A percentile compares a stretch with the other conserved stretches of the same genome.
Conservation (phyloP, 2,888 invertebrate genomes). For the Lottia scabra region DNA sequence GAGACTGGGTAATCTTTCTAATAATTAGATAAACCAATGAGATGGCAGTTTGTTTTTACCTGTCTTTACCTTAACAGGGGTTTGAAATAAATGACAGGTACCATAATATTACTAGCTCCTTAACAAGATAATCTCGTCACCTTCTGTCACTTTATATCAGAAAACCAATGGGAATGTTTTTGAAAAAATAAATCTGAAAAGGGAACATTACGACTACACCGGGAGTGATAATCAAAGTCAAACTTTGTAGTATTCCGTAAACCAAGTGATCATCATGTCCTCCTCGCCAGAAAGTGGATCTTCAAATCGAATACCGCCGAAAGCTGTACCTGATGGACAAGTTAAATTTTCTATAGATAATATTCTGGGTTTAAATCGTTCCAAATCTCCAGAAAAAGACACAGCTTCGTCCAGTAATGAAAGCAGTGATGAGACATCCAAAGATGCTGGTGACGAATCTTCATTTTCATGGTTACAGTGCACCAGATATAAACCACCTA, state of each 20-base stretch:
- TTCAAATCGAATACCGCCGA: not conserved
- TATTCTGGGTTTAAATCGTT: slow-evolving; percentile 33
- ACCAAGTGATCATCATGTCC: not conserved
- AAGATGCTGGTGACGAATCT: slow-evolving; percentile 21
- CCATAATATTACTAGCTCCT: too few species aligned
- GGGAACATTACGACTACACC: too few species aligned
- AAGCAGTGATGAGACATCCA: not conserved
- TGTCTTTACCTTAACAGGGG: not conserved
- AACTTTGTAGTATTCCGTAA: too few species aligned
- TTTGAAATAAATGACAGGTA: too few species aligned
- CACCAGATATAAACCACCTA: slow-evolving; percentile 66
- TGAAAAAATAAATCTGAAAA: too few species aligned
- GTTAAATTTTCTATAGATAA: slow-evolving; percentile 51
- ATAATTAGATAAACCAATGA: not conserved
- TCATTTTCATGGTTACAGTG: slow-evolving; percentile 64
- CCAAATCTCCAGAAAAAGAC: not conserved
- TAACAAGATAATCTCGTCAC: too few species aligned
- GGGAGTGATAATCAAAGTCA: too few species aligned
- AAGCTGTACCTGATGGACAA: not conserved
- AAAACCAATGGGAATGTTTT: too few species aligned
- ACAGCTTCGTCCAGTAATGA: not conserved
- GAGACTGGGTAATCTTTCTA: not conserved
- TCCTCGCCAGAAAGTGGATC: not conserved
- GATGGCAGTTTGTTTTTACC: not conserved
- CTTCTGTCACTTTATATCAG: too few species aligned